Base-by-base conservation (phyloP, 1,140 invertebrate species). In the Globodera ellingtonae region DNA sequence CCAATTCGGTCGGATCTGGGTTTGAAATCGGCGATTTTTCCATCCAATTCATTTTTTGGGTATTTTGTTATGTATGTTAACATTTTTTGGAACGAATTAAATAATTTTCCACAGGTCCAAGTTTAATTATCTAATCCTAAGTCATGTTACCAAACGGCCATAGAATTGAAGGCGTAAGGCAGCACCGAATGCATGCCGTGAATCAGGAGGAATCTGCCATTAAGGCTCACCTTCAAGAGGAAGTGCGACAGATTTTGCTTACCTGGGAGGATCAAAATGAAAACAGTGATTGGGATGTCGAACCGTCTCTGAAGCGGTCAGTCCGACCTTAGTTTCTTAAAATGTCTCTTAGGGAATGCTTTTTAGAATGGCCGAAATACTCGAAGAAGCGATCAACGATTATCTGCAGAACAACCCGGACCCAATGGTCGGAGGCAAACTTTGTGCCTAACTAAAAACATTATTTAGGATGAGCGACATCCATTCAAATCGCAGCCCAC, bases 351-450 rank as follows among this genome's bases (percentile, higher is more conserved):
- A 24, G 15, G 18, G 21, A 2, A 72, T 66, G 6, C 6, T 78
- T 79, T 84, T 81, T 50, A 83, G 82, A 50, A 83, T 84, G 48
- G 65, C 73, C 9, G 83, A 84, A 66, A 65, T 83, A 24, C 70
- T 84, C 9, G 83, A 84, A 50, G 82, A 79, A 59, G 83, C 83
- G n/a, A 83, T 48, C 4, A 77, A 84, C 56, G 83, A 85, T n/a
- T 84, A 72, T 65, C 46, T 78, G 13, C 50, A 62, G 65, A 76
- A 86, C 82, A 84, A 84, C 78, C 84, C 84, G n/a, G 83, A 84
- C 73, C 83, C 83, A 10, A 80, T 81, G 79, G 80, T 62, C 8
- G 1, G 73, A 56, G 13, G 18, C 21, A 65, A 62, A 62, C 56
- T 52, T 44, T 75, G 65, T 56, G 44, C 35, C 6, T 4, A 50